Evolutionary conservation across 2,113 vertebrate genomes (phyloP).

Genomic region (Cavia aperea): DNA sequence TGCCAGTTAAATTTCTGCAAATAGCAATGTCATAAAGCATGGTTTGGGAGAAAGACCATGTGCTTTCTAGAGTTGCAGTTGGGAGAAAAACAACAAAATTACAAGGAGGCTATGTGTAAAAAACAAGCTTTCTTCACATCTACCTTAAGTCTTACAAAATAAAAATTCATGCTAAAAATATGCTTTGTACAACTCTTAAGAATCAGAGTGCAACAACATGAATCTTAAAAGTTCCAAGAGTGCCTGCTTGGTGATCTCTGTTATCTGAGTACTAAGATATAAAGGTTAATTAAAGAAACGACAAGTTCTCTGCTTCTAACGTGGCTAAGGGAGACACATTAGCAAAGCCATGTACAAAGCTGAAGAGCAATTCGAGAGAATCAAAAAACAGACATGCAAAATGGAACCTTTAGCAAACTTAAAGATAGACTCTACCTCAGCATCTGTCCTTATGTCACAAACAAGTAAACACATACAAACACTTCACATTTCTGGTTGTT

Average conservation of each 20-base stretch:
- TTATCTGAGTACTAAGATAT: constrained; percentile 48
- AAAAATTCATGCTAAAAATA: constrained; percentile 58
- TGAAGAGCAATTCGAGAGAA: constrained; percentile 69
- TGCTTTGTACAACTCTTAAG: constrained; percentile 35
- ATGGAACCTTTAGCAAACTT: constrained; percentile 72
- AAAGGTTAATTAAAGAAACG: constrained; percentile 72
- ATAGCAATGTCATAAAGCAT: constrained; percentile 71
- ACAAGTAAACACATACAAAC: constrained; percentile 52
- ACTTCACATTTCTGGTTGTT: constrained; percentile 65
- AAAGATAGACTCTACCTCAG: constrained; percentile 62
- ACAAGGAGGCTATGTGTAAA: constrained; percentile 40
- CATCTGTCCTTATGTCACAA: constrained; percentile 67
- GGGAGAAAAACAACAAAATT: constrained; percentile 69
- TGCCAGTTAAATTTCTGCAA: constrained; percentile 73
- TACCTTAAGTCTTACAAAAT: constrained; percentile 54
- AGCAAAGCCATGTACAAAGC: constrained; percentile 64
- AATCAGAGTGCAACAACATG: constrained; percentile 40
- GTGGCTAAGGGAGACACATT: constrained; percentile 58
- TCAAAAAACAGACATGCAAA: constrained; percentile 69
- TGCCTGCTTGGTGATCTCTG: constrained; percentile 56
- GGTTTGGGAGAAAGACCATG: constrained; percentile 65
- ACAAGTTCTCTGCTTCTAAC: constrained; percentile 57
- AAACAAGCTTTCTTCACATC: constrained; percentile 44
- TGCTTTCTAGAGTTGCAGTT: constrained; percentile 61
- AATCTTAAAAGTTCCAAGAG: constrained; percentile 58